phyloP scores from a whole-genome alignment of 92 coral and sea anemone species.

The Metridium senile region DNA sequence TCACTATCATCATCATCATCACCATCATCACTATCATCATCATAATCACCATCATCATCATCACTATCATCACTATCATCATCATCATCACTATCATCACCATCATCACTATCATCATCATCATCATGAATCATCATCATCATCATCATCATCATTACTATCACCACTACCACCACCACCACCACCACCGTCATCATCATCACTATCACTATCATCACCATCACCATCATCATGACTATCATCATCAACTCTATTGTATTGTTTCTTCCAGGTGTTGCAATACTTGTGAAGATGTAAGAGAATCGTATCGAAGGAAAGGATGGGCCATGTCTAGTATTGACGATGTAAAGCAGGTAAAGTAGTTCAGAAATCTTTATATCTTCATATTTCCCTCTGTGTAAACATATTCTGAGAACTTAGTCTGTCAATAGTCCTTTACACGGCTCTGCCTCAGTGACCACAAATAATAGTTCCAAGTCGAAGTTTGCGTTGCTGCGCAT shows the following conservation, averaged over 20 bases:
- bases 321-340: constrained; percentile 92
- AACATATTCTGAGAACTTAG: too few species aligned
- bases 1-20: neutral
- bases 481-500: too few species aligned
- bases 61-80: constrained; percentile 9
- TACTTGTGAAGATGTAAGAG: constrained; percentile 95
- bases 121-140: constrained; percentile 8
- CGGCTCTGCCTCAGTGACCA: too few species aligned
- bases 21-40: neutral
- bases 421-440: too few species aligned
- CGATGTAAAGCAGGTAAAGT: constrained; percentile 76
- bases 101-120: neutral
- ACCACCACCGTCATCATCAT: neutral
- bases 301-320: constrained; percentile 90
- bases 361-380: too few species aligned
- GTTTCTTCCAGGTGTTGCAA: constrained; percentile 75
- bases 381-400: too few species aligned
- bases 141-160: neutral
- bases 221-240: neutral
- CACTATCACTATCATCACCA: constrained; percentile 6
- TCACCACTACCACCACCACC: neutral
- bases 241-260: neutral
- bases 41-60: constrained; percentile 14
- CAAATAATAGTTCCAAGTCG: too few species aligned
- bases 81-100: neutral